A percentile compares a stretch with the other conserved stretches of the same genome.
Conservation (phyloP, 1,140 invertebrate genomes). For the Drosophila subobscura region DNA sequence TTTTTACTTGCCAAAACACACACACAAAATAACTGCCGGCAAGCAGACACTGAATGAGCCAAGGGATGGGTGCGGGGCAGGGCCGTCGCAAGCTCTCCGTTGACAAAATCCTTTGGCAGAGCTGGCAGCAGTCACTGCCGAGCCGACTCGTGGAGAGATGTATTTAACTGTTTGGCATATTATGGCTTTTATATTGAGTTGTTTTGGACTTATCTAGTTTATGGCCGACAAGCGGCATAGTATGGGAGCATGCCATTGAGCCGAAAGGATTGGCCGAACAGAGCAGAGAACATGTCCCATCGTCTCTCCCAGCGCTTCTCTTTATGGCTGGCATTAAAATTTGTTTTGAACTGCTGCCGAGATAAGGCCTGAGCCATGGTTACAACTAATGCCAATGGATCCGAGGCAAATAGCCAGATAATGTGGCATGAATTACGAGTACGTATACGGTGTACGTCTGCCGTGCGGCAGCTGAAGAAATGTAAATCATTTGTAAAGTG, state of each 20-base stretch:
- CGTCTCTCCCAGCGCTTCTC: constrained; percentile 22
- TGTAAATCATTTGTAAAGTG: constrained; percentile 79
- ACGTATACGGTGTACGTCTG: constrained; percentile 6
- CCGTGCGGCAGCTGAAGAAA: constrained; percentile 53
- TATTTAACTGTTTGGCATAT: constrained; percentile 76
- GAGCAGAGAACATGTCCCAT: constrained; percentile 40
- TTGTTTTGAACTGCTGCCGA: constrained; percentile 46
- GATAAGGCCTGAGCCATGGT: constrained; percentile 19
- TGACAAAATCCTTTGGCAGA: constrained; percentile 54
- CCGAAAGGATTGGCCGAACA: constrained; percentile 57
- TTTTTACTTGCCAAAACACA: constrained; percentile 50
- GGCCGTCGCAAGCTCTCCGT: constrained; percentile 34
- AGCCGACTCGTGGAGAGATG: constrained; percentile 19
- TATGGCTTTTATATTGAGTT: constrained; percentile 83
- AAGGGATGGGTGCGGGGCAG: constrained; percentile 12
- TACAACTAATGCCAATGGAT: constrained; percentile 45
- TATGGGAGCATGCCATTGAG: too few species aligned
- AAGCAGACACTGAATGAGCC: constrained; percentile 30
- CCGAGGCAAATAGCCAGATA: constrained; percentile 35
- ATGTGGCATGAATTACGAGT: constrained; percentile 72
- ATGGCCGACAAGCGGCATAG: constrained; percentile 33
- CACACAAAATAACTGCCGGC: constrained; percentile 55
- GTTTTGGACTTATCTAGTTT: constrained; percentile 82
- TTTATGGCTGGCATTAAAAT: constrained; percentile 61
- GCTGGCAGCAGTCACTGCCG: constrained; percentile 2